These are phyloP conservation scores for Propsilocerus akamusi DNA, from an alignment of 1,140 invertebrate genomes.

Conservation along the genomic window DNA sequence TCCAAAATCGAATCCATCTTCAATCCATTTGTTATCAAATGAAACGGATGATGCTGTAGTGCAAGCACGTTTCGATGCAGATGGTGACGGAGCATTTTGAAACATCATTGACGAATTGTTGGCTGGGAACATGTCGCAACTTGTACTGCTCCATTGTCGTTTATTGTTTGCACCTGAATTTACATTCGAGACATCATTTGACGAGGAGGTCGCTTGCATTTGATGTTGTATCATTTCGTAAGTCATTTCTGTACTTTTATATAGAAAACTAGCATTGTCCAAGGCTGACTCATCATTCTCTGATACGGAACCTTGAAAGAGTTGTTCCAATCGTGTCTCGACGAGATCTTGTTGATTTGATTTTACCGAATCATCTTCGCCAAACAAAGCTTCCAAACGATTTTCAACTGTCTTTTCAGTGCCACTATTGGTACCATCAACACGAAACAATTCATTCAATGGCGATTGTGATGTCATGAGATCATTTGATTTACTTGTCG, in stretches of 20 bases:
- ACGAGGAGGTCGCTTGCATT: not conserved
- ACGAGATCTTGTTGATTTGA: slow-evolving; percentile 13
- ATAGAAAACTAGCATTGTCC: slow-evolving; percentile 1
- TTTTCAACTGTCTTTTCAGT: slow-evolving; percentile 18
- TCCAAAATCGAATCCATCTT: not conserved
- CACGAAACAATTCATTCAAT: not conserved
- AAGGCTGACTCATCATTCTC: not conserved
- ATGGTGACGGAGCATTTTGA: slow-evolving; percentile 9
- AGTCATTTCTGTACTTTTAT: slow-evolving; percentile 14
- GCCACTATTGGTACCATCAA: not conserved
- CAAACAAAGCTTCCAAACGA: slow-evolving; percentile 23
- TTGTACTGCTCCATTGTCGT: slow-evolving; percentile 5
- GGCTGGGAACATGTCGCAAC: not conserved
- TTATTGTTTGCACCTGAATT: slow-evolving; percentile 8
- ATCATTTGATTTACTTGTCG: not conserved
- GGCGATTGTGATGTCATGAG: not conserved
- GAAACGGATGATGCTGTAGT: not conserved
- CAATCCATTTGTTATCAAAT: slow-evolving; percentile 6
- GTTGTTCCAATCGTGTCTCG: slow-evolving; percentile 20
- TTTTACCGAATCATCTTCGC: slow-evolving; percentile 12
- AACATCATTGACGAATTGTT: not conserved
- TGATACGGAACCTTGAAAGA: slow-evolving; percentile 21
- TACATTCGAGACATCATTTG: not conserved
- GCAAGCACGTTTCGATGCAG: slow-evolving; percentile 5
- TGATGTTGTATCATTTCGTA: slow-evolving; percentile 10